These are phyloP conservation scores for Agriotes lineatus DNA, from an alignment of 2,888 invertebrate genomes.

Conservation along the genomic window DNA sequence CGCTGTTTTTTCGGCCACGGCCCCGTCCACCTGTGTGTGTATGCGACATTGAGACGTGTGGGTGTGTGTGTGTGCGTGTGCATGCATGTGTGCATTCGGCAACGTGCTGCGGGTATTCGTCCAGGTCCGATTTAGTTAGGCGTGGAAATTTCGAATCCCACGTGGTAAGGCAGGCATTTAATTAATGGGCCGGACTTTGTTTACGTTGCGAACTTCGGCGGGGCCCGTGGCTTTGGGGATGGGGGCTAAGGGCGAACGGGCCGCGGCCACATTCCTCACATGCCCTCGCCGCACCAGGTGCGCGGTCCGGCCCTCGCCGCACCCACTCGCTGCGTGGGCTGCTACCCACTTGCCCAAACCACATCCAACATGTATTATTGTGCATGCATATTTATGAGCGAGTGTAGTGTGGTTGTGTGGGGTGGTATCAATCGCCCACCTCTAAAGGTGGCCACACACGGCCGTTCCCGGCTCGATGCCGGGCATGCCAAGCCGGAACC, in stretches of 20 bases:
- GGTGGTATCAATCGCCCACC: conserved; percentile 53
- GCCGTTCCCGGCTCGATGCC: too few species aligned
- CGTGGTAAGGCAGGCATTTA: not conserved
- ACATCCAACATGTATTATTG: conserved; percentile 58
- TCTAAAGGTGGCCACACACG: too few species aligned
- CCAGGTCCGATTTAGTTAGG: not conserved
- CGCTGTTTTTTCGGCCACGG: not conserved
- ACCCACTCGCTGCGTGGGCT: conserved; percentile 60
- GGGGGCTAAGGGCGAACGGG: conserved; percentile 42
- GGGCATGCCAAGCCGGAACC: too few species aligned
- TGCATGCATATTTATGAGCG: conserved; percentile 62
- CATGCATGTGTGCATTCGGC: conserved; percentile 1
- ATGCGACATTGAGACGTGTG: conserved; percentile 62
- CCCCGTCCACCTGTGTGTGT: conserved; percentile 57
- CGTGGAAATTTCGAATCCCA: conserved; percentile 3
- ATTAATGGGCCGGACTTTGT: not conserved
- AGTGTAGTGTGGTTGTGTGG: conserved; percentile 53
- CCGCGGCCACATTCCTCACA: conserved; percentile 38
- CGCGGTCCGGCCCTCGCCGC: conserved; percentile 55
- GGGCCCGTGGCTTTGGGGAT: not conserved
- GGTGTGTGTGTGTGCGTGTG: conserved; percentile 51
- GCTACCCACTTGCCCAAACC: conserved; percentile 59
- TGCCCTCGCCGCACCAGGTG: conserved; percentile 49
- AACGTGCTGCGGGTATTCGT: conserved; percentile 7
- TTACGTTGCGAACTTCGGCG: conserved; percentile 6